Evolutionary conservation across 2,888 invertebrate species (phyloP).

Genomic region (Zootermopsis nevadensis): DNA sequence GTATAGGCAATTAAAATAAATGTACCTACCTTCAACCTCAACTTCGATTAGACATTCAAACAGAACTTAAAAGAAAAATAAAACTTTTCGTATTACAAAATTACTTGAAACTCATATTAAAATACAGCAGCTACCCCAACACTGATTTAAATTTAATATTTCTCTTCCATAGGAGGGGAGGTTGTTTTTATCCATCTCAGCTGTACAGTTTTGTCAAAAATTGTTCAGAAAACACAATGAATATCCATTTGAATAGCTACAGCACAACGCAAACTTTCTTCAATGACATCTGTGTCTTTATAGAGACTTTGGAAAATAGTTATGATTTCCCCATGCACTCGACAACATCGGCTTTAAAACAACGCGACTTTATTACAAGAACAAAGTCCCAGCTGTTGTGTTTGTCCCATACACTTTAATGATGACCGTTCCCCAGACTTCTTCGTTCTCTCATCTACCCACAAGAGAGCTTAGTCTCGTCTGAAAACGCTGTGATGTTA

Average conservation of each 20-base stretch:
- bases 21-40: no score
- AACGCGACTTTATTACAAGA: slow-evolving; percentile 1
- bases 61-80: neutral
- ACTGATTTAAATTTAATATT: neutral
- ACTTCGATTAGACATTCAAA: neutral
- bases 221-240: no score
- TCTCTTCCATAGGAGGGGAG: no score
- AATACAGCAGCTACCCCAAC: neutral
- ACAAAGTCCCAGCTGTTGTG: neutral
- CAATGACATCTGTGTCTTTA: neutral
- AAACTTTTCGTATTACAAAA: neutral
- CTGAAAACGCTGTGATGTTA: neutral
- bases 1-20: no score
- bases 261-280: neutral
- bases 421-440: slow-evolving; percentile 1
- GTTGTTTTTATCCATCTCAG: no score
- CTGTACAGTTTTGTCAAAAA: no score
- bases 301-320: neutral
- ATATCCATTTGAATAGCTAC: neutral
- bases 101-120: neutral
- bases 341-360: slow-evolving; percentile 1
- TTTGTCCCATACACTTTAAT: slow-evolving; percentile 10
- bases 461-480: neutral
- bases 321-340: neutral
- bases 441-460: neutral